Evolutionary conservation across 2,888 invertebrate genomes (phyloP).

Genomic region (Watsonalla binaria): DNA sequence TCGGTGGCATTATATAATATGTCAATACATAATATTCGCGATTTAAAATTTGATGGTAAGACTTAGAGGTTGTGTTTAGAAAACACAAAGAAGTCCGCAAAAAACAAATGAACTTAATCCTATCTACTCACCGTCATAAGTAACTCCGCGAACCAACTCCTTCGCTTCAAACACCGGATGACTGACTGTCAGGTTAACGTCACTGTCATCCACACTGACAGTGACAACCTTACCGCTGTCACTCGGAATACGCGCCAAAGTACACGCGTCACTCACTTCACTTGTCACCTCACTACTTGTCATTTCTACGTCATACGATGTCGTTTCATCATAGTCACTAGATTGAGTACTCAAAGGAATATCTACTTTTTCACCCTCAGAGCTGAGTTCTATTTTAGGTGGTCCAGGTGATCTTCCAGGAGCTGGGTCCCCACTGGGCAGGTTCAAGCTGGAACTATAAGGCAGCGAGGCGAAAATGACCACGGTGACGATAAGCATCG

Average conservation of each 20-base stretch:
- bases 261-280: slow-evolving; percentile 58
- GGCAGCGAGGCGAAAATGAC: slow-evolving; percentile 59
- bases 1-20: no score
- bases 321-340: slow-evolving; percentile 34
- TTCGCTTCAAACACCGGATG: slow-evolving; percentile 75
- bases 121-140: slow-evolving; percentile 75
- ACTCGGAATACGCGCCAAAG: slow-evolving; percentile 62
- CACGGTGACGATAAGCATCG: slow-evolving; percentile 33
- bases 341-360: slow-evolving; percentile 28
- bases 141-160: slow-evolving; percentile 72
- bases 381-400: slow-evolving; percentile 37
- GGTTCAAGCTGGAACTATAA: slow-evolving; percentile 57
- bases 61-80: no score
- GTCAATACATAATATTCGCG: no score
- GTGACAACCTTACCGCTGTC: slow-evolving; percentile 65
- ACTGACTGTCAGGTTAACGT: slow-evolving; percentile 69
- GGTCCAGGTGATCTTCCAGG: slow-evolving; percentile 83
- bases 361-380: neutral
- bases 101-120: no score
- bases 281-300: slow-evolving; percentile 29
- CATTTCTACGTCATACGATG: slow-evolving; percentile 32
- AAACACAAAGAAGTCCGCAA: no score
- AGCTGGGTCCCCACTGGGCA: slow-evolving; percentile 81
- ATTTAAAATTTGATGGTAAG: no score
- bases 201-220: slow-evolving; percentile 58